These are phyloP conservation scores for Sebastes hopkinsi DNA, from an alignment of 2,797 vertebrate species.

Conservation along the genomic window DNA sequence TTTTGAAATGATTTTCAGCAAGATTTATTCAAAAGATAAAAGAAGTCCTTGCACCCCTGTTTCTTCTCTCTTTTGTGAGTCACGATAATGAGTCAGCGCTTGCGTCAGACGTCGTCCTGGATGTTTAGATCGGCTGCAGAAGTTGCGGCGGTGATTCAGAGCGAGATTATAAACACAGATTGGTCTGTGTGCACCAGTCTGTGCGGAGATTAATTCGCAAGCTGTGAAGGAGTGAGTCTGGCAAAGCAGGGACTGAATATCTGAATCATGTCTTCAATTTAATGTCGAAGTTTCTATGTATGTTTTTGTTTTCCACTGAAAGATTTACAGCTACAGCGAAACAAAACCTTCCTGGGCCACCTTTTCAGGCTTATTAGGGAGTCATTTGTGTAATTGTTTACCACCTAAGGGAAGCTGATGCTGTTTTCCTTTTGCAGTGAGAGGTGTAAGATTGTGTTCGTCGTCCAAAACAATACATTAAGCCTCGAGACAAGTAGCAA, in stretches of 20 bases:
- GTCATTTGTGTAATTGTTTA: neutral
- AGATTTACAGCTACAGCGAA: neutral
- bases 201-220: slow-evolving; percentile 34
- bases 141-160: slow-evolving; percentile 34
- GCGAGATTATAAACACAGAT: slow-evolving; percentile 54
- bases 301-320: neutral
- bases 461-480: neutral
- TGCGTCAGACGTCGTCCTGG: slow-evolving; percentile 9
- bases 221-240: neutral
- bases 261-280: neutral
- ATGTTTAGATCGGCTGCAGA: slow-evolving; percentile 46
- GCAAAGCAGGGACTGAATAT: too few species aligned
- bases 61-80: slow-evolving; percentile 10
- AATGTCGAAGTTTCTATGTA: neutral
- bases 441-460: neutral
- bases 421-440: neutral
- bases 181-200: slow-evolving; percentile 23
- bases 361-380: neutral
- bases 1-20: neutral
- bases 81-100: slow-evolving; percentile 30
- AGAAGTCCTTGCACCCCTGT: neutral
- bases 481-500: neutral
- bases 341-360: neutral
- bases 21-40: slow-evolving; percentile 26
- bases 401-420: neutral